Percentiles rank a stretch among this genome's conserved stretches.
phyloP scores from a whole-genome alignment of 2,888 invertebrate species.

The Drosophila meridionalis region DNA sequence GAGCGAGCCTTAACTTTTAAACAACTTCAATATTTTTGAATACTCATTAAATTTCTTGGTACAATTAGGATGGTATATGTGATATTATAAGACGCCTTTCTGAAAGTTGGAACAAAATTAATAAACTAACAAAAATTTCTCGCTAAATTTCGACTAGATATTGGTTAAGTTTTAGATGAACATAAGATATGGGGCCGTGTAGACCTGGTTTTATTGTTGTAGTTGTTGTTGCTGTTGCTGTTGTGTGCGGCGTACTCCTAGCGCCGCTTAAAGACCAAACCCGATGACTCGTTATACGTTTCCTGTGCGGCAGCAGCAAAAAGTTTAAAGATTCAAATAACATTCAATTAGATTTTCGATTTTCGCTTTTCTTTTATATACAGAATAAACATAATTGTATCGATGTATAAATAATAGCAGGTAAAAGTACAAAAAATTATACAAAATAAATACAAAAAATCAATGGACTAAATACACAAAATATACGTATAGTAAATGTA shows the following conservation, averaged over 20 bases:
- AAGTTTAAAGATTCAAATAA: constrained; percentile 26
- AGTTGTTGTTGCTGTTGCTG: constrained; percentile 16
- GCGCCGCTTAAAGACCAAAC: constrained; percentile 66
- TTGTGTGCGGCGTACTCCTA: constrained; percentile 15
- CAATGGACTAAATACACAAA: constrained; percentile 39
- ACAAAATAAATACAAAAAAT: constrained; percentile 57
- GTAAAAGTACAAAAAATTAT: constrained; percentile 36
- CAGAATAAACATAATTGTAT: constrained; percentile 31
- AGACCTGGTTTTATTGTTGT: constrained; percentile 31
- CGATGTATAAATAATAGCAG: constrained; percentile 43
- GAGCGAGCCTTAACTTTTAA: not conserved
- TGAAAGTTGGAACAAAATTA: constrained; percentile 2
- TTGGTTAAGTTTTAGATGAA: constrained; percentile 25
- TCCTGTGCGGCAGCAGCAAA: constrained; percentile 60
- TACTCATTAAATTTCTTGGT: constrained; percentile 2
- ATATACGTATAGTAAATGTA: constrained; percentile 19
- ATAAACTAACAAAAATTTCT: constrained; percentile 15
- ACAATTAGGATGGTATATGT: not conserved
- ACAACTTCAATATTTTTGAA: constrained; percentile 9
- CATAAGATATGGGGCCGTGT: constrained; percentile 17
- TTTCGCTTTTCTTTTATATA: constrained; percentile 46
- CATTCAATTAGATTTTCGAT: constrained; percentile 31
- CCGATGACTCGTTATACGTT: constrained; percentile 83
- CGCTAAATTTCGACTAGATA: constrained; percentile 26
- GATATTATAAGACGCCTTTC: not conserved